phyloP scores from a whole-genome alignment of 1,140 invertebrate species.

The Pachyrhynchus sulphureomaculatus region DNA sequence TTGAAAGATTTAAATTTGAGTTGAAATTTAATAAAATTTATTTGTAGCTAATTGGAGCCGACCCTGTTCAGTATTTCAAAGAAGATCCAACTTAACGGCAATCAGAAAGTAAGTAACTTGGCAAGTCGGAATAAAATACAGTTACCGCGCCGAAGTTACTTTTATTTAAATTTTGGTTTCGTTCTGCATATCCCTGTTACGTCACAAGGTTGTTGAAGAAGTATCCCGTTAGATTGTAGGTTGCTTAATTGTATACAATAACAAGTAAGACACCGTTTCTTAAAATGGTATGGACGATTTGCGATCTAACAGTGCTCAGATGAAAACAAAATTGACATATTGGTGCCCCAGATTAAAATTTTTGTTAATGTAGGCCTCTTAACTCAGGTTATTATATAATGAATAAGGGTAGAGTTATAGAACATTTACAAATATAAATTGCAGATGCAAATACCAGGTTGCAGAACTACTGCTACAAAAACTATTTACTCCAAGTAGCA shows the following conservation, averaged over 20 bases:
- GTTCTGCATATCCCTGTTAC: conserved; percentile 30
- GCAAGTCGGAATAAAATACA: conserved; percentile 28
- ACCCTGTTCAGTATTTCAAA: background rate
- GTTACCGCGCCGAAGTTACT: conserved; percentile 25
- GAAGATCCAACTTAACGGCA: conserved; percentile 21
- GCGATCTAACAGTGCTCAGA: conserved; percentile 17
- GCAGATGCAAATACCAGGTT: no score
- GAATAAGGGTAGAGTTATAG: no score
- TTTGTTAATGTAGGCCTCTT: no score
- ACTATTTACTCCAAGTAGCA: no score
- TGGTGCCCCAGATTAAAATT: no score
- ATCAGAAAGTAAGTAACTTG: conserved; percentile 29
- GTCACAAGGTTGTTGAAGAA: conserved; percentile 27
- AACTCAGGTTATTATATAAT: no score
- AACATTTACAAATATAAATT: no score
- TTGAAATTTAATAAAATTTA: no score
- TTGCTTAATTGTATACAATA: conserved; percentile 27
- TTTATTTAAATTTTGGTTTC: conserved; percentile 36
- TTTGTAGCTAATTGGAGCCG: no score
- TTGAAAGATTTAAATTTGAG: no score
- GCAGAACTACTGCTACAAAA: no score
- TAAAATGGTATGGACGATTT: conserved; percentile 20
- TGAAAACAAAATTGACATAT: conserved; percentile 23
- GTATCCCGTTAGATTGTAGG: conserved; percentile 23
- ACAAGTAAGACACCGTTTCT: conserved; percentile 20